phyloP scores from a whole-genome alignment of 2,113 vertebrate species.

The Ophthalmolycus amberensis region DNA sequence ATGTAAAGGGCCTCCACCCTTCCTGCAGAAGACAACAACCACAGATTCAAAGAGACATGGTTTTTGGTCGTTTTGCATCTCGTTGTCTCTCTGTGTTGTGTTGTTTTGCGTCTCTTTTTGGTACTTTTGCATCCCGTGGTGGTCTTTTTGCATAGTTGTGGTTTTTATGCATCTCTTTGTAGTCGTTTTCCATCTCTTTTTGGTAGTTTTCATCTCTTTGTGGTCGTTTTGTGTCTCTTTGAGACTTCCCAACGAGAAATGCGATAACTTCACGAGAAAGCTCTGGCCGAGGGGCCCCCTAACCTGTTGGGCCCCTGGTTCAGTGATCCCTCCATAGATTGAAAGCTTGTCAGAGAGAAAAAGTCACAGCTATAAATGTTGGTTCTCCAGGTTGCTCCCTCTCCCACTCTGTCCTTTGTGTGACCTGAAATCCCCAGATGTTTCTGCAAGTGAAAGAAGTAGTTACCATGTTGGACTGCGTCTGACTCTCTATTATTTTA shows the following conservation, averaged over 20 bases:
- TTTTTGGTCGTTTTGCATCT: neutral
- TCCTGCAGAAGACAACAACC: no score
- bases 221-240: neutral
- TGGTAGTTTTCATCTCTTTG: neutral
- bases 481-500: slow-evolving; percentile 34
- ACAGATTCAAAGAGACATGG: neutral
- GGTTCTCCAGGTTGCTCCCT: slow-evolving; percentile 7
- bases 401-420: slow-evolving; percentile 22
- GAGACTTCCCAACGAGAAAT: neutral
- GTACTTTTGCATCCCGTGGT: no score
- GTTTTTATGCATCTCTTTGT: neutral
- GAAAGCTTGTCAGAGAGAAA: slow-evolving; percentile 1
- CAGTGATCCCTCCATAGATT: neutral
- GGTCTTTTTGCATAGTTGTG: no score
- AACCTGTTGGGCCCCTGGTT: neutral
- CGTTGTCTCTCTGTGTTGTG: no score
- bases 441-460: slow-evolving; percentile 26
- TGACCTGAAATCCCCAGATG: slow-evolving; percentile 41
- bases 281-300: neutral
- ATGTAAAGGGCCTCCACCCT: no score
- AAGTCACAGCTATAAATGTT: neutral
- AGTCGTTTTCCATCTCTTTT: neutral
- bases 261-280: neutral
- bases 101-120: no score
- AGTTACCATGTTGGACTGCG: slow-evolving; percentile 34